phyloP scores from a whole-genome alignment of 1,140 invertebrate species.

The Aphis craccivora region DNA sequence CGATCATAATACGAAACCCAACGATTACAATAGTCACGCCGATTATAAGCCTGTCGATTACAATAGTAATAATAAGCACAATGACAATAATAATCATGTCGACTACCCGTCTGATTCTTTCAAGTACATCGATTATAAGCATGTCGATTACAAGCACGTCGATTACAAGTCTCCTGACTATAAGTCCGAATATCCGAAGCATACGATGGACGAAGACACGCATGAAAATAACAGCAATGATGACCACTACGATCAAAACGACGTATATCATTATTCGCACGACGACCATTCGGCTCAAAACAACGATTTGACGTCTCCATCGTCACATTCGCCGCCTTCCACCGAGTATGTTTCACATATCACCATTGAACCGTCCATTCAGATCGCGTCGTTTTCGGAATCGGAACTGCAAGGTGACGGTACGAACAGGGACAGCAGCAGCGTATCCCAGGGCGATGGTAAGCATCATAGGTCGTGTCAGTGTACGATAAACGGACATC shows the following conservation, averaged over 20 bases:
- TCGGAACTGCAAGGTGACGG: constrained; percentile 19
- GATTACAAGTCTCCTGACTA: constrained; percentile 24
- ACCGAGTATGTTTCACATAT: constrained; percentile 22
- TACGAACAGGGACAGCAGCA: not conserved
- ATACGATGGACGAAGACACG: not conserved
- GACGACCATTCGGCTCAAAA: not conserved
- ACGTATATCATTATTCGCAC: not conserved
- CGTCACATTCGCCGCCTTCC: not conserved
- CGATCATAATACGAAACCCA: not conserved
- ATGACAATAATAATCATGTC: not conserved
- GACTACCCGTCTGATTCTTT: not conserved
- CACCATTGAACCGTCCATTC: constrained; percentile 27
- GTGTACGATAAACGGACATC: constrained; percentile 21
- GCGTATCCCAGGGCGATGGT: not conserved
- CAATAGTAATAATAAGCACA: not conserved
- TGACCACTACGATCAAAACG: not conserved
- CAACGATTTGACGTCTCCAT: not conserved
- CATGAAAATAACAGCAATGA: not conserved
- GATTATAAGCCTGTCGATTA: constrained; percentile 9
- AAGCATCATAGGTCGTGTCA: constrained; percentile 30
- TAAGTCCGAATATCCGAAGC: not conserved
- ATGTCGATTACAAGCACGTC: not conserved
- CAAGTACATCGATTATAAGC: not conserved
- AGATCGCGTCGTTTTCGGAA: constrained; percentile 44
- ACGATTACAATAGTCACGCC: not conserved